Percentiles rank a stretch among this genome's conserved stretches.
phyloP scores from a whole-genome alignment of 2,888 invertebrate species.

The Nemapogon koenigi region DNA sequence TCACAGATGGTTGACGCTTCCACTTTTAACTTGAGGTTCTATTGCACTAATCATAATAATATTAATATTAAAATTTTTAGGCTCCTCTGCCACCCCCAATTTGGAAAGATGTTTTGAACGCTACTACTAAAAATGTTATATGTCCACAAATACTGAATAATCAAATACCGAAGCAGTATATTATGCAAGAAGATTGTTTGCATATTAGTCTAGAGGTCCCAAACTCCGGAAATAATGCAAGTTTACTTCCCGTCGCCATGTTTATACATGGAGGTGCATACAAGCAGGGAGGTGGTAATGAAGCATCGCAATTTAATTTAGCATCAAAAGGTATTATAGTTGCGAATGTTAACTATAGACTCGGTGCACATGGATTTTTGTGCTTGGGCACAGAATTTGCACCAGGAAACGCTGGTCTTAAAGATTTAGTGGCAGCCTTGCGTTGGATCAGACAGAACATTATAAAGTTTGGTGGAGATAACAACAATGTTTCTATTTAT shows the following conservation, averaged over 20 bases:
- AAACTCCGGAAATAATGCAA: background rate
- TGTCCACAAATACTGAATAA: constrained; percentile 5
- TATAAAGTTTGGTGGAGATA: constrained; percentile 67
- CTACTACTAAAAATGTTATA: constrained; percentile 3
- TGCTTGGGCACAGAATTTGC: constrained; percentile 39
- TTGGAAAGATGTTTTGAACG: constrained; percentile 8
- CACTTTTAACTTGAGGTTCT: background rate
- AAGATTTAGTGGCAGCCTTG: constrained; percentile 71
- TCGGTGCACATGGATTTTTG: constrained; percentile 54
- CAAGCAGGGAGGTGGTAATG: constrained; percentile 13
- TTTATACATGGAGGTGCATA: constrained; percentile 54
- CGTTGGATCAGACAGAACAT: constrained; percentile 65
- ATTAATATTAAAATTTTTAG: constrained; percentile 1
- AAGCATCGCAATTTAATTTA: constrained; percentile 29
- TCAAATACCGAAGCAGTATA: background rate
- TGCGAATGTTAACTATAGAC: constrained; percentile 50
- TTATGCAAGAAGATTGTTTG: constrained; percentile 2
- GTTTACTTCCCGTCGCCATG: constrained; percentile 28
- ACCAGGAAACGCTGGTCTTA: constrained; percentile 71
- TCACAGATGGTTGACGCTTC: no score
- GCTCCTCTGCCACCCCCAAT: constrained; percentile 6
- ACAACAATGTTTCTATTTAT: constrained; percentile 64
- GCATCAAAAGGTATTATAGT: constrained; percentile 51
- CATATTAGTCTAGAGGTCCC: constrained; percentile 8
- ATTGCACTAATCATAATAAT: background rate